Base-by-base conservation (phyloP, 2,888 invertebrate species). In the Sepioteuthis lessoniana region DNA sequence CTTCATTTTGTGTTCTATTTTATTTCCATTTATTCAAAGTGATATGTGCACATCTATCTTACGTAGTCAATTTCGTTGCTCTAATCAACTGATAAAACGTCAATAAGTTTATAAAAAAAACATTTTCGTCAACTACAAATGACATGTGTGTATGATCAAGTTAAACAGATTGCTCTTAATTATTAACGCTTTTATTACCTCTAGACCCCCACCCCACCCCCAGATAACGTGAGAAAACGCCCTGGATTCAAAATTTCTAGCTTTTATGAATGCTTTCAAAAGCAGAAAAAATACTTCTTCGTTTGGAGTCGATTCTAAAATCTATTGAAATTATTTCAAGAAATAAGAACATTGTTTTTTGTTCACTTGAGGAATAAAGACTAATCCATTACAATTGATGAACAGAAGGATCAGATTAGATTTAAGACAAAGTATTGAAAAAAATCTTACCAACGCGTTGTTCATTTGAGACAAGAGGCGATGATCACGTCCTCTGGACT, bases 401-500 rank as follows among this genome's bases (percentile, higher is more conserved):
- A 76, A 76, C 19, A 76, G n/a, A 76, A 76, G n/a, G n/a, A 76
- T 16, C 76, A n/a, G n/a, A 76, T 76, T n/a, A 76, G n/a, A 25
- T 76, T n/a, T 76, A 31, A 10, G n/a, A 76, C 2, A 76, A 35
- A 16, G 13, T 0, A 16, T 25, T 8, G 13, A 76, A 35, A 35
- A 2, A 76, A 35, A 46, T 50, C 93, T 93, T 50, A 93, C 93
- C 93, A 93, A 60, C 50, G 93, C 93, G 8, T 60, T 38, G 93
- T 93, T 93, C 93, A 93, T 93, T n/a, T 93, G 47, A 35, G 16
- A 60, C 47, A 93, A 37, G 19, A 93, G 93, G 13, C 50, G 93
- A 50, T 93, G 50, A 38, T 93, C 93, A 60, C 93, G 93, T 25
- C 93, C 93, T 55, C 50, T 93, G 93, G 93, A 93, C 50, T 60